Percentiles rank a stretch among this genome's conserved stretches.
Evolutionary conservation across 2,888 invertebrate species (phyloP).

Genomic region (Andrena bicolor): DNA sequence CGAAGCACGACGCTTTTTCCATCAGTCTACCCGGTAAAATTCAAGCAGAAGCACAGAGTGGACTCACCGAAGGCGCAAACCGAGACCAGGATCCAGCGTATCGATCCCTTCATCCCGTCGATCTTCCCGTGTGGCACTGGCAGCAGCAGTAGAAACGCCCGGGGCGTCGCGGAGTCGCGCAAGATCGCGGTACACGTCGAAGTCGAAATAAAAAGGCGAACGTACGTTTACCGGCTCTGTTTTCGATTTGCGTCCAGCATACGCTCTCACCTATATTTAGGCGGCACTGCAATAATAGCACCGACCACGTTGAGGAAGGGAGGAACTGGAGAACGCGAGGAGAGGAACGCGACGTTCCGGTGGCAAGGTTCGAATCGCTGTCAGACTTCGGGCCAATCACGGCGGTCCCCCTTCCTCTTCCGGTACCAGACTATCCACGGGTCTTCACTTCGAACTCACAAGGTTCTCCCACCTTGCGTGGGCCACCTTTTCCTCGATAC

Average conservation of each 20-base stretch:
- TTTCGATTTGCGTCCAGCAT: slow-evolving; percentile 66
- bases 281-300: slow-evolving; percentile 67
- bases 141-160: slow-evolving; percentile 10
- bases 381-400: not conserved
- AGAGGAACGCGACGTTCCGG: slow-evolving; percentile 40
- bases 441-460: not conserved
- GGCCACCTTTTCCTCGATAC: not conserved
- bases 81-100: slow-evolving; percentile 33
- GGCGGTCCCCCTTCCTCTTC: slow-evolving; percentile 32
- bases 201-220: slow-evolving; percentile 38
- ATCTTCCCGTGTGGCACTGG: slow-evolving; percentile 6
- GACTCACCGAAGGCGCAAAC: slow-evolving; percentile 57
- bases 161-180: not conserved
- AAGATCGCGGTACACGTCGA: slow-evolving; percentile 4
- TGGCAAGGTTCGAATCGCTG: slow-evolving; percentile 15
- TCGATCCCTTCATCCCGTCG: slow-evolving; percentile 36
- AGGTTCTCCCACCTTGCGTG: too few species aligned
- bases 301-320: slow-evolving; percentile 50
- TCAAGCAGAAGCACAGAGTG: not conserved
- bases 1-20: too few species aligned
- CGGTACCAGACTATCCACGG: slow-evolving; percentile 7
- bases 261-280: slow-evolving; percentile 68
- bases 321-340: slow-evolving; percentile 58
- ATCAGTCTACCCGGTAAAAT: not conserved
- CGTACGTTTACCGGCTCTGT: slow-evolving; percentile 53